Evolutionary conservation across 1,140 invertebrate species (phyloP), one percentile per base, ranked within the genome.

Genomic region (Bicyclus anynana): DNA sequence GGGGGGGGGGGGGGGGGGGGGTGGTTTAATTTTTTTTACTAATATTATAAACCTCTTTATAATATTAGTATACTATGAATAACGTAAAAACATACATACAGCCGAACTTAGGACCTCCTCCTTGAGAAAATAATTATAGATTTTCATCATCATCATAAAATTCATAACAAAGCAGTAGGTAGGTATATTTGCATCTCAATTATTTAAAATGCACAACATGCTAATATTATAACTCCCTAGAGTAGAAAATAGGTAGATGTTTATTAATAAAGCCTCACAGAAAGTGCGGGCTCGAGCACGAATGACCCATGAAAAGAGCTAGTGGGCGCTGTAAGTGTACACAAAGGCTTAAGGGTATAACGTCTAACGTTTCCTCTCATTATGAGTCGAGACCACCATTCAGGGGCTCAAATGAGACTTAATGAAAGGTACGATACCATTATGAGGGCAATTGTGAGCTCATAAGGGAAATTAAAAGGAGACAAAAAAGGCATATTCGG

Each of bases 351-450:
- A 74, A 68, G 70, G 69, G 69, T 69, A 74, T 62, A 75, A 72
- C 73, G 69, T 78, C 77, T 75, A 80, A 77, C 75, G 71, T 74
- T 84, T 74, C 73, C 64, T 74, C 56, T 70, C 71, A 80, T 81
- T 81, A 82, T 72, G 72, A 72, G 73, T 59, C 67, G 67, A 79
- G 73, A 73, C 71, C 71, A 78, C 77, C 72, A 78, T 85, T 83
- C 75, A 78, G 54, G 54, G 66, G 74, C 74, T 74, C 74, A 77
- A 81, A 84, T 80, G 81, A 81, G 74, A 74, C 71, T 80, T 83
- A 85, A 85, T 82, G 69, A 81, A 83, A 83, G 78, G 77, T 80
- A 73, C 75, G 77, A 82, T 83, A 80, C 74, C 71, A 78, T 83
- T 80, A 85, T 76, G 74, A 76, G 76, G 78, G 75, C 67, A 81